phyloP scores from a whole-genome alignment of 2,113 vertebrate genomes.

The Phrynosoma platyrhinos region DNA sequence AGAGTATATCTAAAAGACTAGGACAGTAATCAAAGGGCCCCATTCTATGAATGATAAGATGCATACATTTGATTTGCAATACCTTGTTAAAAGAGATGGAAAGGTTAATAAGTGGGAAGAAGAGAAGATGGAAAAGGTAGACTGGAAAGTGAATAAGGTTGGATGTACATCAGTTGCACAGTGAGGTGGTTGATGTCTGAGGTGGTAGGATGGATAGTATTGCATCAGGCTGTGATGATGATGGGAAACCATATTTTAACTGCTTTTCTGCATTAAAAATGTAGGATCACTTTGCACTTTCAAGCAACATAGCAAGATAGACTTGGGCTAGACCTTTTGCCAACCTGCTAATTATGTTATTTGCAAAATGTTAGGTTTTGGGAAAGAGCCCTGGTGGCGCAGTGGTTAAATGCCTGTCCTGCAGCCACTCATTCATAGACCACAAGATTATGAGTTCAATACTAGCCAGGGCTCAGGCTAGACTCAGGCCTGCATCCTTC shows the following conservation, averaged over 20 bases:
- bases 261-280: background rate
- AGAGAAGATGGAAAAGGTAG: background rate
- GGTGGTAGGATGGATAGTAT: background rate
- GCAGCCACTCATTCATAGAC: too few species aligned
- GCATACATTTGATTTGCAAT: background rate
- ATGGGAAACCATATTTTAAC: background rate
- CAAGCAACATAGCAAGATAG: background rate
- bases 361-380: too few species aligned
- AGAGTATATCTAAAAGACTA: background rate
- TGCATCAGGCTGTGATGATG: background rate
- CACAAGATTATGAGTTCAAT: too few species aligned
- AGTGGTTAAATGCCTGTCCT: too few species aligned
- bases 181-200: background rate
- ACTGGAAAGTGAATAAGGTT: background rate
- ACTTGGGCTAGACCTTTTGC: too few species aligned
- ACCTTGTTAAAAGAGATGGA: background rate
- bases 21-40: background rate
- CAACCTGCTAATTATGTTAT: too few species aligned
- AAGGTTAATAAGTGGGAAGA: background rate
- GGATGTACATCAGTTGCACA: background rate
- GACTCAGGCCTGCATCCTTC: too few species aligned
- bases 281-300: background rate
- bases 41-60: background rate
- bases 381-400: too few species aligned
- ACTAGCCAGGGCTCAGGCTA: too few species aligned